Evolutionary conservation across 2,797 vertebrate species (phyloP), one percentile per base, ranked within the genome.

Genomic region (Gallinago nigripennis): DNA sequence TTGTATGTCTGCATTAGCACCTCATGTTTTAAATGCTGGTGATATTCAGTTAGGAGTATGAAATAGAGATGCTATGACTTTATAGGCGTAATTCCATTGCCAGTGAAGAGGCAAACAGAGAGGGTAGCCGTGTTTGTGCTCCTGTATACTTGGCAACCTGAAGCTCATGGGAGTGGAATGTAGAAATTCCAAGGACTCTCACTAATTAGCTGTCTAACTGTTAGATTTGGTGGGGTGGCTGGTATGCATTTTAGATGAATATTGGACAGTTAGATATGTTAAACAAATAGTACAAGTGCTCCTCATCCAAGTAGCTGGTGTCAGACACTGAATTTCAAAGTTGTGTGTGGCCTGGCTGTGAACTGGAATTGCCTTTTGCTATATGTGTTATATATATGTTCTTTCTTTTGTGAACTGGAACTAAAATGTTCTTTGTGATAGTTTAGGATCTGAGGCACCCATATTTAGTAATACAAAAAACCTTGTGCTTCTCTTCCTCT

Each of bases 341-440:
- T 20, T 46, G 8, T 2, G 8, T 56, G 11, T 16, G 10, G 9
- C 14, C 23, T 51, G 23, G 9, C 9, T 51, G 18, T 41, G 13
- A 53, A n/a, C 6, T 77, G n/a, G 15, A 53, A 19, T 37, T 79
- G 25, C 50, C 23, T 64, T 5, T 46, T 63, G 56, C 39, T 70
- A 6, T 17, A 19, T 6, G 1, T 33, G 24, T 21, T 13, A 12
- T 27, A 15, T 31, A 20, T 16, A 5, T 4, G 0, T 58, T 30
- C 16, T 10, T 18, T 31, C 13, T 66, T 27, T 60, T 16, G 6
- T 16, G 20, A 80, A 28, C 13, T 16, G 13, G 17, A 33, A 37
- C 28, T 5, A 9, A 5, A 41, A 5, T 17, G 6, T 23, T 63
- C 8, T 45, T 27, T 16, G 60, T 41, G 78, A 27, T 41, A 41